Evolutionary conservation across 2,113 vertebrate species (phyloP), one percentile per base, ranked within the genome.

Genomic region (Pluvianellus socialis): DNA sequence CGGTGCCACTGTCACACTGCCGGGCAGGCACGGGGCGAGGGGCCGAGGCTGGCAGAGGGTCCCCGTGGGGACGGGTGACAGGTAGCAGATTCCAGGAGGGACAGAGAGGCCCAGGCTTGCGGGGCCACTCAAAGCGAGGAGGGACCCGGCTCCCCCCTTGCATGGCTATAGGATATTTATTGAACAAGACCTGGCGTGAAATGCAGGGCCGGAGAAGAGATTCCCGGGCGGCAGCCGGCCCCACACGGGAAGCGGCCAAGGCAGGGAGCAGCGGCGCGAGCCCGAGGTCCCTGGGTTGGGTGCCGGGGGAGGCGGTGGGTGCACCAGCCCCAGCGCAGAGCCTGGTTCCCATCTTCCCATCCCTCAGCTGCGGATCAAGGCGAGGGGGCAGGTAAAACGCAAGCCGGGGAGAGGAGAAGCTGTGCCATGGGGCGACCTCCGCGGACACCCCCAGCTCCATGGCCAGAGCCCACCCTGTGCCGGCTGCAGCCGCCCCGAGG

Each of bases 131-230:
- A 6, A 67, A 94, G 92, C 42, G 8, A 86, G 88, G 68, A 67
- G 95, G 95, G 42, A 24, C 95, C 88, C 53, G 4, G 75, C 72
- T 79, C 22, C 59, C 83, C 65, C 92, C 91, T 50, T 27, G 66
- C 94, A 93, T 95, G 96, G 96, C 95, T 97, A 63, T 94, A 80
- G 83, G 81, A 27, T 74, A 92, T 76, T 88, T 58, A 76, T 84
- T 84, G 23, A 91, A 80, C 88, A 74, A 95, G 83, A 88, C 83
- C 94, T 80, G 80, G 89, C 22, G 5, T 91, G 96, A 86, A 90
- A 91, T 80, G 96, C 50, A 7, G 66, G 68, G 79, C 91, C 9
- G 24, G 75, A 76, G 80, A 35, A 49, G 83, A 89, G 38, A 74
- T 26, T 6, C 66, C 53, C 4, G 9, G 74, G 94, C 2, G 11